Conservation (phyloP, 2,888 invertebrate genomes). For the Homarus gammarus region DNA sequence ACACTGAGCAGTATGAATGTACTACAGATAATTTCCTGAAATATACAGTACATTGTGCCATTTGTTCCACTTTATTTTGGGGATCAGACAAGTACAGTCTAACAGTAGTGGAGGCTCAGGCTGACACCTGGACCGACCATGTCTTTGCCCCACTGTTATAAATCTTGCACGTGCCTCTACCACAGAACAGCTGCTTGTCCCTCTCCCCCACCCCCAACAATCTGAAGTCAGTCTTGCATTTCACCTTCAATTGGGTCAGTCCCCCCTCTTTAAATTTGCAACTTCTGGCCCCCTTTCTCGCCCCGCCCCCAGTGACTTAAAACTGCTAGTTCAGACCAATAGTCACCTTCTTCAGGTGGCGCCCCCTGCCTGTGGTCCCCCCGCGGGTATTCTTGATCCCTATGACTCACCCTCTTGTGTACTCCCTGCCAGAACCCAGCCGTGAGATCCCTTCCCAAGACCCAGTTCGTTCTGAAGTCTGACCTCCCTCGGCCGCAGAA, state of each 20-base stretch:
- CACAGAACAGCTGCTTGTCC: slow-evolving; percentile 41
- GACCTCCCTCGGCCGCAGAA: slow-evolving; percentile 77
- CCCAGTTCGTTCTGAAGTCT: slow-evolving; percentile 72
- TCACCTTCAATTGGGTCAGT: neutral
- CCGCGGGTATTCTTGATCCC: neutral
- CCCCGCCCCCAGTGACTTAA: neutral
- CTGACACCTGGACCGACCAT: neutral
- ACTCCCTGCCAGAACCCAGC: slow-evolving; percentile 62
- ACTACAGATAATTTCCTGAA: too few species aligned
- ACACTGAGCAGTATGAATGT: too few species aligned
- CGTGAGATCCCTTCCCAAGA: slow-evolving; percentile 66
- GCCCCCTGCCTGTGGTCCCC: neutral
- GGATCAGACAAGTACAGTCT: neutral
- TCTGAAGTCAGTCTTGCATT: neutral
- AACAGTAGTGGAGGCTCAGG: neutral
- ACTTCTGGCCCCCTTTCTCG: neutral
- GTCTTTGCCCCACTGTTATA: neutral
- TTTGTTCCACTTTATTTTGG: too few species aligned
- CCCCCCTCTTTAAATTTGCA: neutral
- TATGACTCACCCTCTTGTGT: slow-evolving; percentile 28
- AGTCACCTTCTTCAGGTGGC: neutral
- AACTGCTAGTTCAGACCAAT: neutral
- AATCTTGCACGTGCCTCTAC: slow-evolving; percentile 24
- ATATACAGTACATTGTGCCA: too few species aligned
- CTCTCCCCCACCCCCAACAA: neutral